A percentile compares a stretch with the other conserved stretches of the same genome.
Evolutionary conservation across 2,113 vertebrate species (phyloP).

Genomic region (Hucho hucho): DNA sequence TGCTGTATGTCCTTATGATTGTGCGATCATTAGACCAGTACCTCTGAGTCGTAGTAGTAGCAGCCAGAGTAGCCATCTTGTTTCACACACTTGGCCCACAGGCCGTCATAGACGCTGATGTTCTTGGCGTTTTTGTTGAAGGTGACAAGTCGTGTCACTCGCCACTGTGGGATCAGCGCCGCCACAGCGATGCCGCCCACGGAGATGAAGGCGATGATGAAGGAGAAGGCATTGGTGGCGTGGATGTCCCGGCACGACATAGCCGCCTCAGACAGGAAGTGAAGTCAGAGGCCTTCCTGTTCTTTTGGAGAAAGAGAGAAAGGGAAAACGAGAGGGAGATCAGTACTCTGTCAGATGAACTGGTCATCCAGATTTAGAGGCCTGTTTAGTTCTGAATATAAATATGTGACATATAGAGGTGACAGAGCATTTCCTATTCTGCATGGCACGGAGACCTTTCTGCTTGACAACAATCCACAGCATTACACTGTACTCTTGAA

Average conservation of each 20-base stretch:
- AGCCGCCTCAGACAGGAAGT: constrained; percentile 23
- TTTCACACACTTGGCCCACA: constrained; percentile 93
- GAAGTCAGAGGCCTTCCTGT: constrained; percentile 33
- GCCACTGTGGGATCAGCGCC: constrained; percentile 90
- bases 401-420: not conserved
- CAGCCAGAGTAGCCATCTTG: constrained; percentile 89
- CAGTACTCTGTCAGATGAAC: not conserved
- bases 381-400: not conserved
- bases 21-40: constrained; percentile 25
- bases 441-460: not conserved
- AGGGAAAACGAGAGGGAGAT: constrained; percentile 6
- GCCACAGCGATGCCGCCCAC: constrained; percentile 86
- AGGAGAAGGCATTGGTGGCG: constrained; percentile 90
- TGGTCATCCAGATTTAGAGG: not conserved
- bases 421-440: not conserved
- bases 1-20: not conserved
- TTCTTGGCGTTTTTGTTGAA: constrained; percentile 93
- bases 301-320: constrained; percentile 15
- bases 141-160: constrained; percentile 85
- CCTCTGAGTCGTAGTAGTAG: constrained; percentile 87
- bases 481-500: not conserved
- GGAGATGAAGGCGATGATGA: constrained; percentile 87
- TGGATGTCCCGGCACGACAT: constrained; percentile 97
- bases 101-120: constrained; percentile 87
- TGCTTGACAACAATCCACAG: not conserved